Evolutionary conservation across 2,797 vertebrate genomes (phyloP), one percentile per base, ranked within the genome.

Genomic region (Tinamus major): DNA sequence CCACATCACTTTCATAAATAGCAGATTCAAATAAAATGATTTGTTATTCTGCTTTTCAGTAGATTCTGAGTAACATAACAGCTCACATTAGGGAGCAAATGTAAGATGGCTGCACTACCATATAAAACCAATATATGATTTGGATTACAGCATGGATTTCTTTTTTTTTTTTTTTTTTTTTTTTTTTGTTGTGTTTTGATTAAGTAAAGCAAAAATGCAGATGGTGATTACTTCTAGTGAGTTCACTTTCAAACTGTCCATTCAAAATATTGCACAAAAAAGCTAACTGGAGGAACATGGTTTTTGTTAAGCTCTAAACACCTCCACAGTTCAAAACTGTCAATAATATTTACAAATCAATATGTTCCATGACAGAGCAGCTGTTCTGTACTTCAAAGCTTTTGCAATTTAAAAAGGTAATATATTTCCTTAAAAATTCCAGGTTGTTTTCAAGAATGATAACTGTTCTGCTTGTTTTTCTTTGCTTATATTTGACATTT

Each of bases 401-500:
- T 83, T 46, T 91, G 64, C 94, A 93, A 93, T 79, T 78, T 74
- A 56, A 91, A 92, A 87, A 90, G 71, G 41, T 44, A 95, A 85
- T 67, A 33, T 17, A 7, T 83, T 13, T 78, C 48, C 58, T 90
- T 93, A 89, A 92, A 96, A 96, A 95, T 91, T 51, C 31, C 71
- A 80, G 19, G 42, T 18, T 86, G 56, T 91, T 97, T 95, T 86
- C 49, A 89, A 85, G 64, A 76, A 89, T 67, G 51, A 75, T 81
- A 87, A 87, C 53, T 37, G 35, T 68, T 62, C 78, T 86, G 55
- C 23, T 91, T 91, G 29, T 5, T 27, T 95, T 97, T 90, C 89
- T 80, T 85, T 89, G 95, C 62, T 44, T 90, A 58, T 56, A 18
- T 89, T 93, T 97, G 95, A 96, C 94, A 97, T 97, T 96, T 97